These are phyloP conservation scores for Halocynthia aurantium DNA, from an alignment of 23 tunicate species.

Conservation along the genomic window DNA sequence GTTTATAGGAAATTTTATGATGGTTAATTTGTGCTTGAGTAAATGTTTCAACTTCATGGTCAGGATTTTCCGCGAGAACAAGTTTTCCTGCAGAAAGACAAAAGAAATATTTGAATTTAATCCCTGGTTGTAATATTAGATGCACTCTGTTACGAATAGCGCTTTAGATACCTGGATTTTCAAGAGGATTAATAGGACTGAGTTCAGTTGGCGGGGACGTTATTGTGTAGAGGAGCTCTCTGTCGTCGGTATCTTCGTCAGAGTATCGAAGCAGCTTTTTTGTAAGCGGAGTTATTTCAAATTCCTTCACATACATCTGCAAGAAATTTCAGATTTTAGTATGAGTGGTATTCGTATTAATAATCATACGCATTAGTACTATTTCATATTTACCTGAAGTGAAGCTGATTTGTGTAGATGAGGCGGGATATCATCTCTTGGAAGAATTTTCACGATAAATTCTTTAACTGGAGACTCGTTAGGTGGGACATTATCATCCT, in stretches of 20 bases:
- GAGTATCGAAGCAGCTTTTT: conserved; percentile 55
- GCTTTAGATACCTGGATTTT: neutral
- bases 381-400: conserved; percentile 38
- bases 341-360: neutral
- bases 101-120: neutral
- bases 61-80: conserved; percentile 69
- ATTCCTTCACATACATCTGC: conserved; percentile 84
- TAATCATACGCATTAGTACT: neutral
- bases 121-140: no score
- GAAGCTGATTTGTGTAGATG: conserved; percentile 35
- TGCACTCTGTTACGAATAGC: no score
- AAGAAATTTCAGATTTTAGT: neutral
- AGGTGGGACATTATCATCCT: conserved; percentile 80
- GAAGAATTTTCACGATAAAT: conserved; percentile 70
- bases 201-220: conserved; percentile 51
- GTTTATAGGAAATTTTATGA: conserved; percentile 87
- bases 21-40: conserved; percentile 94
- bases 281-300: conserved; percentile 68
- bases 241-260: conserved; percentile 72
- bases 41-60: conserved; percentile 46
- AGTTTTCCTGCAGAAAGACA: conserved; percentile 33
- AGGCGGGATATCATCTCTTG: conserved; percentile 83
- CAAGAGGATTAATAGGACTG: conserved; percentile 28
- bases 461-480: conserved; percentile 45
- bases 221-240: conserved; percentile 69